Conservation (phyloP, 2,888 invertebrate genomes). For the Metalampra italica region DNA sequence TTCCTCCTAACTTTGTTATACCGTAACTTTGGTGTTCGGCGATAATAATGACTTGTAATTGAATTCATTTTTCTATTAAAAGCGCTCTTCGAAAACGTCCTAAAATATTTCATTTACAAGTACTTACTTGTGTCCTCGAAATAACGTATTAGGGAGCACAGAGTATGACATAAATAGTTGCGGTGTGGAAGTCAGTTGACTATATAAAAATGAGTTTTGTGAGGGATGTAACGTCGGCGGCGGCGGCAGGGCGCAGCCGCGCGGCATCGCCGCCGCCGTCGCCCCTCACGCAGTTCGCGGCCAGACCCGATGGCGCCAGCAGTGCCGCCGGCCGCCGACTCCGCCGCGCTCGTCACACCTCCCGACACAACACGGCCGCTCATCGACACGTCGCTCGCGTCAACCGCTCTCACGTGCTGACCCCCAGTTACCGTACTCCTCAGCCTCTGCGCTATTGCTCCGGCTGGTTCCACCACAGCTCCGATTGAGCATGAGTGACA, state of each 20-base stretch:
- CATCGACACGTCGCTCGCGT: conserved; percentile 16
- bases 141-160: conserved; percentile 70
- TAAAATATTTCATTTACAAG: conserved; percentile 61
- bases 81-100: conserved; percentile 39
- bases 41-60: conserved; percentile 38
- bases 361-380: conserved; percentile 5
- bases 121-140: conserved; percentile 64
- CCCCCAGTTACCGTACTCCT: conserved; percentile 7
- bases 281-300: conserved; percentile 51
- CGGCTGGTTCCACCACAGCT: background rate
- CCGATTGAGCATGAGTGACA: conserved; percentile 40
- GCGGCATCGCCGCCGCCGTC: conserved; percentile 50
- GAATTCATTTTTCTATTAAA: conserved; percentile 43
- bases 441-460: background rate
- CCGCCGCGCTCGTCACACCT: conserved; percentile 10
- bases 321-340: conserved; percentile 40
- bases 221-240: conserved; percentile 51
- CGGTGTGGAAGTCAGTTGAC: conserved; percentile 75
- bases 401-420: conserved; percentile 17
- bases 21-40: conserved; percentile 23
- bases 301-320: conserved; percentile 67
- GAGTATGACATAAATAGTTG: conserved; percentile 76
- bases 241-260: conserved; percentile 70
- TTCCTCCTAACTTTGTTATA: background rate
- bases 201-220: conserved; percentile 51